Percentiles rank a stretch among this genome's conserved stretches.
Conservation (phyloP, 2,888 invertebrate genomes). For the Drepana falcataria region DNA sequence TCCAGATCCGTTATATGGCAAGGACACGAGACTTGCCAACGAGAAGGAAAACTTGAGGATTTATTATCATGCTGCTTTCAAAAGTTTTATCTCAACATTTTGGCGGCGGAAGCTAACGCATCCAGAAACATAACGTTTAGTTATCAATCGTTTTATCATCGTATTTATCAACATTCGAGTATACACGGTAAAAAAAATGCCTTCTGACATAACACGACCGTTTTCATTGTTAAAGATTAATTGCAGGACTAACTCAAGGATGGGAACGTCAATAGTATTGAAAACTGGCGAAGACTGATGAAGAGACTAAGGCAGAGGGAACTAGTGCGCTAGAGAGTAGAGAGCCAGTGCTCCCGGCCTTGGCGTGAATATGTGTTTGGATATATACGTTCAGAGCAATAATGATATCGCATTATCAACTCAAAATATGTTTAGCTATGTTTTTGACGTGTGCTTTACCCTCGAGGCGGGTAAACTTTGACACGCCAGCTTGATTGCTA, state of each 20-base stretch:
- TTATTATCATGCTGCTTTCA: conserved; percentile 69
- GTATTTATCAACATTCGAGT: conserved; percentile 16
- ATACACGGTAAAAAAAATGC: background rate
- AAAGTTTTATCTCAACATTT: conserved; percentile 67
- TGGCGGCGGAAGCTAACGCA: conserved; percentile 52
- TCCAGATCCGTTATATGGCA: conserved; percentile 27
- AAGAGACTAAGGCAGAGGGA: no score
- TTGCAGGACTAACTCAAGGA: no score
- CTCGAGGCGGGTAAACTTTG: conserved; percentile 4
- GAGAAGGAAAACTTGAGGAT: conserved; percentile 62
- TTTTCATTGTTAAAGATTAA: no score
- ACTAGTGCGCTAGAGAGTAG: no score
- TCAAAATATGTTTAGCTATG: background rate
- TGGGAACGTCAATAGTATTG: no score
- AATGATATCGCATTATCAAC: no score
- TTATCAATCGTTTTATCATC: conserved; percentile 31
- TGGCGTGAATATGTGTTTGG: no score
- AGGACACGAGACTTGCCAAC: conserved; percentile 42
- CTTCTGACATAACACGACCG: background rate
- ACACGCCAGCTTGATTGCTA: conserved; percentile 16
- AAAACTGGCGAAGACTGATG: no score
- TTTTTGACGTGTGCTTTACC: background rate
- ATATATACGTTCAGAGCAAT: no score
- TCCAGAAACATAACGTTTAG: conserved; percentile 29
- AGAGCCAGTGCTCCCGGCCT: no score